Percentiles rank a stretch among this genome's conserved stretches.
Conservation (phyloP, 1,140 invertebrate genomes). For the Panulirus ornatus region DNA sequence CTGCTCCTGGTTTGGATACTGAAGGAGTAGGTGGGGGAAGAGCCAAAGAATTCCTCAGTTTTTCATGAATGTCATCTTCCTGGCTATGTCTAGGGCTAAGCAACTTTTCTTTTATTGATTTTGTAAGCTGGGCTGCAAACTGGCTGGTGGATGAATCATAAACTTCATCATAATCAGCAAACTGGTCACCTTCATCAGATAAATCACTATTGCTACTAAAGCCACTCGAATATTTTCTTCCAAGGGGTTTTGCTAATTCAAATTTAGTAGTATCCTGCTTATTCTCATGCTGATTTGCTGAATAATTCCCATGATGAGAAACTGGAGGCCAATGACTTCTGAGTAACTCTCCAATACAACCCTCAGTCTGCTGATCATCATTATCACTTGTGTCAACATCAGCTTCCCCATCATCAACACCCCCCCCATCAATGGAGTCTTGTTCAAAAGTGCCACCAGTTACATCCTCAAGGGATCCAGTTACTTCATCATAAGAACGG, state of each 20-base stretch:
- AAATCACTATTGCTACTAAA: slow-evolving; percentile 73
- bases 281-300: slow-evolving; percentile 23
- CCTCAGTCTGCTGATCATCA: slow-evolving; percentile 32
- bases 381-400: slow-evolving; percentile 58
- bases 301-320: slow-evolving; percentile 28
- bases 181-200: slow-evolving; percentile 65
- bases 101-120: slow-evolving; percentile 64
- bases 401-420: slow-evolving; percentile 42
- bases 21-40: slow-evolving; percentile 40
- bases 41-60: slow-evolving; percentile 33
- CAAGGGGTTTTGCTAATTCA: slow-evolving; percentile 53
- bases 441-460: slow-evolving; percentile 49
- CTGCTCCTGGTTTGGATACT: slow-evolving; percentile 30
- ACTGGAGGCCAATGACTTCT: slow-evolving; percentile 32
- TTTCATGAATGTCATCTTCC: slow-evolving; percentile 49
- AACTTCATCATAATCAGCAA: slow-evolving; percentile 70
- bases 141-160: slow-evolving; percentile 58
- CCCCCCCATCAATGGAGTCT: slow-evolving; percentile 64
- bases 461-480: slow-evolving; percentile 61
- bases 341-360: slow-evolving; percentile 25
- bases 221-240: slow-evolving; percentile 72
- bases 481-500: slow-evolving; percentile 73
- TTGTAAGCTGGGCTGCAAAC: slow-evolving; percentile 69
- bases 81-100: slow-evolving; percentile 45
- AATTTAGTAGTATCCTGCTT: slow-evolving; percentile 31